These are phyloP conservation scores for Ciconia stormi DNA, from an alignment of 2,113 vertebrate genomes.

Conservation along the genomic window DNA sequence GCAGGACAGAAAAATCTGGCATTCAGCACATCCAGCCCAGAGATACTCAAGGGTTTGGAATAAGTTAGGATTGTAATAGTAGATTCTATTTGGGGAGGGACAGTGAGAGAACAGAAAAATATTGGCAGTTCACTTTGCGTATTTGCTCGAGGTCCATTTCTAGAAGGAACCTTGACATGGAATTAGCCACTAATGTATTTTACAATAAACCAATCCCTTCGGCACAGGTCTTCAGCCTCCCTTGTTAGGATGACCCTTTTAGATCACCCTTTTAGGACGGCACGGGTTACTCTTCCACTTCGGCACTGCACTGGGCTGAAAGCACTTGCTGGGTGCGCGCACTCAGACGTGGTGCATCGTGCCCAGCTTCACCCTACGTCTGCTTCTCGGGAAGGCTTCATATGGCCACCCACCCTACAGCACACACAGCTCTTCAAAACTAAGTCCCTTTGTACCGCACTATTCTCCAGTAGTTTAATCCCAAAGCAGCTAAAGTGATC, in stretches of 20 bases:
- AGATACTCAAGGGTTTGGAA: neutral
- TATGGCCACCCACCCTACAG: too few relatives aligned
- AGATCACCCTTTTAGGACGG: too few relatives aligned
- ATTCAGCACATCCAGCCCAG: neutral
- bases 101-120: neutral
- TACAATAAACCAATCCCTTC: neutral
- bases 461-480: neutral
- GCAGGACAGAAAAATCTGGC: neutral
- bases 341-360: fast-evolving
- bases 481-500: neutral
- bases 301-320: neutral
- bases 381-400: neutral
- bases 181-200: neutral
- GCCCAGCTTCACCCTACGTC: neutral
- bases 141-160: neutral
- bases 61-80: neutral
- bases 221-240: neutral
- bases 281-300: neutral
- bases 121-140: neutral
- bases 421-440: neutral
- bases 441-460: neutral
- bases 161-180: neutral
- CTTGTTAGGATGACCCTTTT: too few relatives aligned
- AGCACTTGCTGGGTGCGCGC: neutral
- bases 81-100: neutral